These are phyloP conservation scores for Melinopterus prodromus DNA, from an alignment of 2,888 invertebrate genomes.

Conservation along the genomic window DNA sequence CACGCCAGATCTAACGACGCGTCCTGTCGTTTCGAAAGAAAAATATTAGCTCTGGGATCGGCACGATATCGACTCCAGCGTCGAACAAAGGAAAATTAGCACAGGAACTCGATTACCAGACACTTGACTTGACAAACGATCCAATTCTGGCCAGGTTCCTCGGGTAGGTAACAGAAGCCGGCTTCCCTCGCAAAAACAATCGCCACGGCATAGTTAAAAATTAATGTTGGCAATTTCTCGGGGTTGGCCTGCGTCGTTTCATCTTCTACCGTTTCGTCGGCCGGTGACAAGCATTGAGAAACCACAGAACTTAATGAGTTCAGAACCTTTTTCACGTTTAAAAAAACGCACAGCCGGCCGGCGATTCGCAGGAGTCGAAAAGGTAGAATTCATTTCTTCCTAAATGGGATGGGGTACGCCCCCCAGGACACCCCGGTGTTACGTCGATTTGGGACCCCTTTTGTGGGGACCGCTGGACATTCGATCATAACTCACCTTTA, in stretches of 20 bases:
- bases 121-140: slow-evolving; percentile 4
- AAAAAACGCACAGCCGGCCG: neutral
- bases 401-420: slow-evolving; percentile 4
- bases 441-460: slow-evolving; percentile 4
- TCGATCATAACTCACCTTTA: slow-evolving; percentile 4
- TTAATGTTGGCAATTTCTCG: neutral
- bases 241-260: slow-evolving; percentile 4
- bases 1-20: neutral
- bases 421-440: neutral
- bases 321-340: slow-evolving; percentile 4
- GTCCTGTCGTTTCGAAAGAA: neutral
- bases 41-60: slow-evolving; percentile 4
- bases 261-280: neutral
- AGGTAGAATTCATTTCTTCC: neutral
- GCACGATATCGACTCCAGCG: neutral
- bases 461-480: slow-evolving; percentile 4
- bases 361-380: neutral
- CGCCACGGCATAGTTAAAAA: neutral
- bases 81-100: slow-evolving; percentile 4
- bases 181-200: neutral
- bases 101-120: slow-evolving; percentile 4
- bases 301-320: slow-evolving; percentile 4
- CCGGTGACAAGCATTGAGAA: slow-evolving; percentile 4
- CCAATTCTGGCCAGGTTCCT: neutral
- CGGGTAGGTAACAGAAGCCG: slow-evolving; percentile 4